Evolutionary conservation across 1,140 invertebrate species (phyloP), one percentile per base, ranked within the genome.

Genomic region (Pseudomyrmex concolor): DNA sequence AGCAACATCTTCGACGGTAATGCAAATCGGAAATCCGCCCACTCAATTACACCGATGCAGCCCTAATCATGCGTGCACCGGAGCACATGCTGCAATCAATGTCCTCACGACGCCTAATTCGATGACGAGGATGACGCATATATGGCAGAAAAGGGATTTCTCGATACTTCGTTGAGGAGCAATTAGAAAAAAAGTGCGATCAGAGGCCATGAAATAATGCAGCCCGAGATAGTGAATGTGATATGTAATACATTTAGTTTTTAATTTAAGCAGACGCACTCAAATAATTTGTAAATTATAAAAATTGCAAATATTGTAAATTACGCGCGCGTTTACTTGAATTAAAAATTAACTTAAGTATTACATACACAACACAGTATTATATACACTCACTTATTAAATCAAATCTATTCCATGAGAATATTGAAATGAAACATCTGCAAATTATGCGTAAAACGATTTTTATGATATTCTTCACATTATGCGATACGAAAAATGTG

Each of bases 11-110:
- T 91, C 85, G 83, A 78, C 81, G 86, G 80, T 88, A 89, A 91
- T 91, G 91, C 86, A 92, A 90, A 91, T 92, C 89, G 86, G 91
- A 91, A 91, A 90, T 89, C 91, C 88, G 88, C 86, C 89, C 82
- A 89, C 90, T 90, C 90, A 90, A 90, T 91, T 91, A 91, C 90
- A 85, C 84, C 85, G 68, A 86, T 83, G 84, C 82, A 71, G 83
- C 87, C 84, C 85, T 90, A 90, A 91, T 91, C 90, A 87, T 89
- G 89, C 85, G 84, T 89, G 84, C 77, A 85, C 55, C 68, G 68
- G 43, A 70, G 76, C 89, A 82, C 84, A 86, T 74, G 72, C 83
- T 81, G 84, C 72, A 89, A 89, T 89, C 88, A 87, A 85, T 89
- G 84, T 84, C 85, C 76, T 83, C 74, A 59, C 72, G 43, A 74